Percentiles rank a stretch among this genome's conserved stretches.
phyloP scores from a whole-genome alignment of 1,140 invertebrate species.

The Drosophila pectinifera region DNA sequence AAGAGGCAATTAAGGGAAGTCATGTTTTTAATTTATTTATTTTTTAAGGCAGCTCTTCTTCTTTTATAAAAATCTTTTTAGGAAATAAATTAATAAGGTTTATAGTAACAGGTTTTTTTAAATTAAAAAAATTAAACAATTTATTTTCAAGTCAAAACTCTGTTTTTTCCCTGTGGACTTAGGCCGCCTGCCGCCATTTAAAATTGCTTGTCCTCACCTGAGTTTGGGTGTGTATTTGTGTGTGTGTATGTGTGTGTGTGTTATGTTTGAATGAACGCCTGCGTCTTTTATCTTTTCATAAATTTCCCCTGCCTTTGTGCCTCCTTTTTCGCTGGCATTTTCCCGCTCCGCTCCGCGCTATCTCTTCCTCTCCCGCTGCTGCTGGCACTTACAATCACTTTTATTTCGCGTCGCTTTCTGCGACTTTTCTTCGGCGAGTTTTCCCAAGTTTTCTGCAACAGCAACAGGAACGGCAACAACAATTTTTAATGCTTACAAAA shows the following conservation, averaged over 20 bases:
- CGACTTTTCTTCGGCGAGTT: conserved; percentile 57
- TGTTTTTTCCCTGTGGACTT: conserved; percentile 19
- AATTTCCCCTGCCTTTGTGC: conserved; percentile 75
- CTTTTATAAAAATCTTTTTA: too few relatives aligned
- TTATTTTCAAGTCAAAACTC: not conserved
- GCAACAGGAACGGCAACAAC: conserved; percentile 16
- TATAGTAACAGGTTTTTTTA: too few relatives aligned
- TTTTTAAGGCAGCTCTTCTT: too few relatives aligned
- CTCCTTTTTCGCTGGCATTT: conserved; percentile 25
- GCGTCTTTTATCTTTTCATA: conserved; percentile 83
- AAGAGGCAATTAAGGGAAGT: not conserved
- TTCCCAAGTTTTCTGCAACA: conserved; percentile 72
- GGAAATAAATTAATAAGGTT: too few relatives aligned
- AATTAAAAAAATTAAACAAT: not conserved
- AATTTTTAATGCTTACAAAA: conserved; percentile 80
- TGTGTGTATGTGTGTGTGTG: conserved; percentile 57
- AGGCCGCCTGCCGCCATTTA: conserved; percentile 72
- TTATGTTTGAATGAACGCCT: conserved; percentile 82
- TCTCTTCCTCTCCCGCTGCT: not conserved
- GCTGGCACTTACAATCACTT: conserved; percentile 78
- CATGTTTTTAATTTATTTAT: not conserved
- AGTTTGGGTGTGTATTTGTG: conserved; percentile 20
- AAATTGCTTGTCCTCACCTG: conserved; percentile 81
- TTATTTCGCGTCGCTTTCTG: conserved; percentile 68
- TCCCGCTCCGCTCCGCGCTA: not conserved